Evolutionary conservation across 2,797 vertebrate species (phyloP).

Genomic region (Antennarius maculatus): DNA sequence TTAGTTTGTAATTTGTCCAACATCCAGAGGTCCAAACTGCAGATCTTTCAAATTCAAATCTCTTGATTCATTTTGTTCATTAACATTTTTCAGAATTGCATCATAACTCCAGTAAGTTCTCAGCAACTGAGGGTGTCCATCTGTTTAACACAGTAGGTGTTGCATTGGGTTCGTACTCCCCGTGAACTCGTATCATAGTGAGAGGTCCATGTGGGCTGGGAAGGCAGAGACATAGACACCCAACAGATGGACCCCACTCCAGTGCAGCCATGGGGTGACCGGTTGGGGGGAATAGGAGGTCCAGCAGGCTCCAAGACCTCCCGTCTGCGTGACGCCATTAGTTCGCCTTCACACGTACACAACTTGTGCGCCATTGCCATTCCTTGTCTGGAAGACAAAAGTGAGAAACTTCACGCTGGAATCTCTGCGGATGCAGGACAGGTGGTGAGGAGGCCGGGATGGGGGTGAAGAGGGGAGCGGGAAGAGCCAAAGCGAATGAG

Average conservation of each 20-base stretch:
- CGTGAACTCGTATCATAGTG: constrained; percentile 64
- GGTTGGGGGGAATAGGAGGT: constrained; percentile 41
- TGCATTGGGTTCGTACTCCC: constrained; percentile 56
- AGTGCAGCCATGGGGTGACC: constrained; percentile 42
- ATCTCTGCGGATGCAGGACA: constrained; percentile 55
- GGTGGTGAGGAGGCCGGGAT: constrained; percentile 63
- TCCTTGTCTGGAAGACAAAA: constrained; percentile 61
- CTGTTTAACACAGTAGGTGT: constrained; percentile 56
- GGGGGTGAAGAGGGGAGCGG: constrained; percentile 45
- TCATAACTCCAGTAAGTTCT: constrained; percentile 37
- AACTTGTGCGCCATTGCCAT: constrained; percentile 23
- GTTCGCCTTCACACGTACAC: constrained; percentile 10
- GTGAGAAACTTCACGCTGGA: constrained; percentile 63
- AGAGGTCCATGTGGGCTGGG: constrained; percentile 59
- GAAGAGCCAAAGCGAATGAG: constrained; percentile 42
- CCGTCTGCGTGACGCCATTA: constrained; percentile 25
- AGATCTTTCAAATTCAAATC: background rate
- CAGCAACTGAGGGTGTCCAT: constrained; percentile 52
- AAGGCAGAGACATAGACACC: constrained; percentile 61
- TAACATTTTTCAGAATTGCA: constrained; percentile 23
- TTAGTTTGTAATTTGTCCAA: background rate
- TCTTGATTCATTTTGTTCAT: constrained; percentile 2
- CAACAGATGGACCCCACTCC: constrained; percentile 72
- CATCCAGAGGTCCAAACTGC: constrained; percentile 2
- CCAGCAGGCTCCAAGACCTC: constrained; percentile 59